Base-by-base conservation (phyloP, 1,140 invertebrate genomes). In the Papilio machaon region DNA sequence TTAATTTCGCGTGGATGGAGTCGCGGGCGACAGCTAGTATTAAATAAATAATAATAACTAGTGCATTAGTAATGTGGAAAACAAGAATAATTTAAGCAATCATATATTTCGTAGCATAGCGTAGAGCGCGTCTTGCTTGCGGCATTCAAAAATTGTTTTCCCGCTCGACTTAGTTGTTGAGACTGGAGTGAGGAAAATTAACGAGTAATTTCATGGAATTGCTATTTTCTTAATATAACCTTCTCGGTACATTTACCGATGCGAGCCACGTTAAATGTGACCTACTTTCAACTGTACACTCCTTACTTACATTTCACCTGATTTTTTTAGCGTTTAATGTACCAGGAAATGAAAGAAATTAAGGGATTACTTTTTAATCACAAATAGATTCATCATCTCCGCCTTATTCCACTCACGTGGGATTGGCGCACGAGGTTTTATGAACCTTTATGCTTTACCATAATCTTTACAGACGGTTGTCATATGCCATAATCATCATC, bases 121-220 rank as follows among this genome's bases (percentile, higher is more conserved):
- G 64, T 8, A 43, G 38, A 43, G 23, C 19, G 30, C 23, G 4
- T 64, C 60, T 76, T 13, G 74, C 43, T 76, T 49, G 74, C 74
- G 74, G 74, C 74, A 49, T 49, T 76, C 74, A 76, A 76, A 70
- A 76, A 76, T 49, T 49, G 47, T 76, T 76, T 76, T 76, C 74
- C 43, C 23, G 46, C 46, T 76, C 74, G 46, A 52, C 47, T 76
- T 76, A 76, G 43, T 47, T 47, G 64, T 35, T 76, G 47, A 52
- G 46, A n/a, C 43, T 76, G 46, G 54, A 76, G 11, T 76, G 74
- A 47, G 46, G 74, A 76, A 76, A 76, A 76, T 76, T 76, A 76
- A 76, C 19, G 74, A 19, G 52, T 52, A 76, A 76, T 76, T 76
- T 76, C 74, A 76, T 47, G 46, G 74, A 76, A 76, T 76, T 49